A percentile compares a stretch with the other conserved stretches of the same genome.
phyloP scores from a whole-genome alignment of 2,797 vertebrate species.

The Acanthis flammea region DNA sequence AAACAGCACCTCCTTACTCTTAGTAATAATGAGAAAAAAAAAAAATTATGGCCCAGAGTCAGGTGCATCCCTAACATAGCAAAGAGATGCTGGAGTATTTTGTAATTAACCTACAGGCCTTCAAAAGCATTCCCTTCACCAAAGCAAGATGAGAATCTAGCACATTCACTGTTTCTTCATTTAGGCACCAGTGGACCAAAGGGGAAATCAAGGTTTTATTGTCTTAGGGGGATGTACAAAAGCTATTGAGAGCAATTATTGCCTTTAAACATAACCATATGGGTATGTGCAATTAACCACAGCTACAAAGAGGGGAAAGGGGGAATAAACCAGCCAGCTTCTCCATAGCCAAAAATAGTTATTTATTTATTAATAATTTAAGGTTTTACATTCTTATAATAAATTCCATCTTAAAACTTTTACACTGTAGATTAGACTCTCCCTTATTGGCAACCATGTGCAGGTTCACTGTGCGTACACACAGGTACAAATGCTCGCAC shows the following conservation, averaged over 20 bases:
- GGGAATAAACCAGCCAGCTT: conserved; percentile 46
- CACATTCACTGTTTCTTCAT: background rate
- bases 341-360: conserved; percentile 96
- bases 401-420: conserved; percentile 80
- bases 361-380: conserved; percentile 99
- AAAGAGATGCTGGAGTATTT: background rate
- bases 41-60: background rate
- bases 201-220: conserved; percentile 6
- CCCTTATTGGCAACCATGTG: conserved; percentile 77
- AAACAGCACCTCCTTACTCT: background rate
- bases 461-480: conserved; percentile 71
- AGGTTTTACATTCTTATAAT: conserved; percentile 94
- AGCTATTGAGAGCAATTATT: background rate
- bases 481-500: conserved; percentile 67
- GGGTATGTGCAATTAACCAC: background rate
- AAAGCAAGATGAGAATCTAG: background rate
- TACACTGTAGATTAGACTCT: conserved; percentile 71
- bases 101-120: background rate
- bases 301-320: background rate
- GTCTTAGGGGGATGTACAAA: background rate
- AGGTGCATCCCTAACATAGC: background rate
- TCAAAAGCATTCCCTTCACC: background rate
- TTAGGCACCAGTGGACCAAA: background rate
- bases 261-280: background rate
- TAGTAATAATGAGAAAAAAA: background rate